A percentile compares a stretch with the other conserved stretches of the same genome.
These are phyloP conservation scores for Zoanthus sociatus DNA, from an alignment of 92 coral and sea anemone species.

Conservation along the genomic window DNA sequence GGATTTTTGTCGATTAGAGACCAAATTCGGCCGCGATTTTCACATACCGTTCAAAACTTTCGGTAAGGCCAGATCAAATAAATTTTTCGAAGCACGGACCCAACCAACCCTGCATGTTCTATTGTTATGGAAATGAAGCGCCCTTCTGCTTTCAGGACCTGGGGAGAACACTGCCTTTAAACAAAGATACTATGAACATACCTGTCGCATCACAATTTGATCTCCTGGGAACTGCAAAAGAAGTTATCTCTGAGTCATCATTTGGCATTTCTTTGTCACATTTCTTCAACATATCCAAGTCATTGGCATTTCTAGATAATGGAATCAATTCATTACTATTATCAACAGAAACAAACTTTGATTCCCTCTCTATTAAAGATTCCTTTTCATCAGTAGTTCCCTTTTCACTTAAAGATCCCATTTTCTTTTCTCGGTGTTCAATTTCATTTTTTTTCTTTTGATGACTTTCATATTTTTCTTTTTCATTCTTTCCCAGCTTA, in stretches of 20 bases:
- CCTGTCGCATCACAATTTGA: constrained; percentile 61
- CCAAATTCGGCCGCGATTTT: too few relatives aligned
- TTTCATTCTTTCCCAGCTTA: neutral
- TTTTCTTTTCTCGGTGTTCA: neutral
- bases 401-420: neutral
- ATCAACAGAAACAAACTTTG: neutral
- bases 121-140: too few relatives aligned
- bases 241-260: neutral
- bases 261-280: neutral
- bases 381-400: neutral
- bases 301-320: neutral
- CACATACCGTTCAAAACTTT: too few relatives aligned
- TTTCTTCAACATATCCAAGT: neutral
- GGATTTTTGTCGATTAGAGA: too few relatives aligned
- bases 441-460: neutral
- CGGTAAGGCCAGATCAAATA: too few relatives aligned
- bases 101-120: too few relatives aligned
- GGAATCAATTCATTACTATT: neutral
- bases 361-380: neutral
- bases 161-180: too few relatives aligned
- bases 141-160: too few relatives aligned
- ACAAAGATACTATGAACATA: neutral
- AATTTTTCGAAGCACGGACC: too few relatives aligned
- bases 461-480: neutral
- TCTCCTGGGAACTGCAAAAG: constrained; percentile 33